Percentiles rank a stretch among this genome's conserved stretches.
Conservation (phyloP, 2,888 invertebrate species). For the Hirtodrosophila alboralis region DNA sequence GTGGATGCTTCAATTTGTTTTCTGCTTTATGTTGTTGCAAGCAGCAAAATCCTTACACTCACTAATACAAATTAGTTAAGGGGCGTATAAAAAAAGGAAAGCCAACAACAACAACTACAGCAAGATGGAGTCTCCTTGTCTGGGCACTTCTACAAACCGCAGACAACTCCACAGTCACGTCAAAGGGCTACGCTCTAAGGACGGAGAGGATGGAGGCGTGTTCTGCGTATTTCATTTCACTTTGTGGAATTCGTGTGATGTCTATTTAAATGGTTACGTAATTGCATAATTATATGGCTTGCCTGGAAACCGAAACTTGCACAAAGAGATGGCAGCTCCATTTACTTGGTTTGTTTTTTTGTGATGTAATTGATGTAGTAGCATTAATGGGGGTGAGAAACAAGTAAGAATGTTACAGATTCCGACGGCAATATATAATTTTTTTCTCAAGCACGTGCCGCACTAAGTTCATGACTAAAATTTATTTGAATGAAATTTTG, state of each 20-base stretch:
- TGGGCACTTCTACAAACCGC: conserved; percentile 65
- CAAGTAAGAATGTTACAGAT: too few species aligned
- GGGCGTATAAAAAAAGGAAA: conserved; percentile 30
- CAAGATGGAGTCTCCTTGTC: conserved; percentile 19
- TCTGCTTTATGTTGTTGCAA: conserved; percentile 11
- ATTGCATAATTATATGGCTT: conserved; percentile 76
- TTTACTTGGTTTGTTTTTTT: conserved; percentile 27
- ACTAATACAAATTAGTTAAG: conserved; percentile 59
- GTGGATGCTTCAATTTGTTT: conserved; percentile 16
- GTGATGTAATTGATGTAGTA: conserved; percentile 14
- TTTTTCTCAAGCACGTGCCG: too few species aligned
- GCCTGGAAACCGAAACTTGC: conserved; percentile 46
- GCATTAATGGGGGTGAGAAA: not conserved
- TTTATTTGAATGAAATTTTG: too few species aligned
- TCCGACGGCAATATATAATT: too few species aligned
- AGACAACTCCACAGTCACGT: conserved; percentile 67
- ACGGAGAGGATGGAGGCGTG: not conserved
- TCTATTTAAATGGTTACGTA: conserved; percentile 77
- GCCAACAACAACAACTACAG: conserved; percentile 8
- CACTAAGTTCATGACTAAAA: too few species aligned
- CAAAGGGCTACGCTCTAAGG: conserved; percentile 40
- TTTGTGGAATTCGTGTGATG: conserved; percentile 55
- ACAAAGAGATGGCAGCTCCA: conserved; percentile 1
- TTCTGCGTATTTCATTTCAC: conserved; percentile 59
- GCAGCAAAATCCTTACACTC: conserved; percentile 28